These are phyloP conservation scores for Neopipo cinnamomea DNA, from an alignment of 2,113 vertebrate genomes.

Conservation along the genomic window DNA sequence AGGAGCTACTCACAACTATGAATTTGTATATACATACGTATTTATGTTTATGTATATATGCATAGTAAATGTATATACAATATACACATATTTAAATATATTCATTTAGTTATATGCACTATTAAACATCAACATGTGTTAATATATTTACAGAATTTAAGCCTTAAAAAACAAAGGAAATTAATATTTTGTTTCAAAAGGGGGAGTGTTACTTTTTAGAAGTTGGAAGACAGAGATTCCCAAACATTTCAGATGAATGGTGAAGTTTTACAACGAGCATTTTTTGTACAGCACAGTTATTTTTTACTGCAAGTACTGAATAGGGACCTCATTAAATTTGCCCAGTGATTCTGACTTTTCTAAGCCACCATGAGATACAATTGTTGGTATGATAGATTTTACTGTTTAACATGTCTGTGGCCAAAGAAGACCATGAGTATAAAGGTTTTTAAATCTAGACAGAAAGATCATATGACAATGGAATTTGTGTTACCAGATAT, in stretches of 20 bases:
- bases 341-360: not conserved
- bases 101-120: not conserved
- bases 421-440: fast-evolving
- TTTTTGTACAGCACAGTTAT: not conserved
- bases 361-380: not conserved
- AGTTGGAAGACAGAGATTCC: not conserved
- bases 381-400: not conserved
- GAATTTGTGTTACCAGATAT: not conserved
- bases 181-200: not conserved
- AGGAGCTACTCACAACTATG: not conserved
- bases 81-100: not conserved
- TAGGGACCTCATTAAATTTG: not conserved
- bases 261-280: not conserved
- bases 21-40: not conserved
- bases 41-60: not conserved
- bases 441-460: not conserved
- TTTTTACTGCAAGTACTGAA: not conserved
- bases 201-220: not conserved
- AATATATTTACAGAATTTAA: not conserved
- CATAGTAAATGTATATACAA: not conserved
- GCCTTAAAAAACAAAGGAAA: not conserved
- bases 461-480: not conserved
- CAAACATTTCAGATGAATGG: not conserved
- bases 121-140: not conserved
- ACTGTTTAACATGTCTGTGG: not conserved